phyloP scores from a whole-genome alignment of 2,888 invertebrate species.

The Unio pictorum region DNA sequence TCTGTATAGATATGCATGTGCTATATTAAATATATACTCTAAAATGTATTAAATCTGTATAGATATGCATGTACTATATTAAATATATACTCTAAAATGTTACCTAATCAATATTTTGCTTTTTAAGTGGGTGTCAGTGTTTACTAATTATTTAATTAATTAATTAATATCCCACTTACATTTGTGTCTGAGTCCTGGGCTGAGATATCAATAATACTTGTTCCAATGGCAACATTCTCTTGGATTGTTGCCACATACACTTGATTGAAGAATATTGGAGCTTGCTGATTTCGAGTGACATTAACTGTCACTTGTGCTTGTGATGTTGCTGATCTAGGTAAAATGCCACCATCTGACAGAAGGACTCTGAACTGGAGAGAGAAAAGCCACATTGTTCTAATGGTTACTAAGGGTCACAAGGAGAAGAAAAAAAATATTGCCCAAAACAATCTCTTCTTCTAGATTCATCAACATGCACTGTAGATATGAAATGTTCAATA shows the following conservation, averaged over 20 bases:
- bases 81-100: too few relatives aligned
- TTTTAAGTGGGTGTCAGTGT: too few relatives aligned
- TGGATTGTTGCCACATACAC: constrained; percentile 38
- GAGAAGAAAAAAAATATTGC: too few relatives aligned
- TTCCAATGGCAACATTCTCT: constrained; percentile 28
- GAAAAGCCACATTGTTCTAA: background rate
- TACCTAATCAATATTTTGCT: too few relatives aligned
- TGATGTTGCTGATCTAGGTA: constrained; percentile 16
- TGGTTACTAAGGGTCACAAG: background rate
- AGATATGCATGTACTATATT: too few relatives aligned
- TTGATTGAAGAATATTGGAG: constrained; percentile 53
- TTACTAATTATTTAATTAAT: background rate
- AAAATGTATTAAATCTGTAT: too few relatives aligned
- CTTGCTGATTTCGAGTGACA: constrained; percentile 40
- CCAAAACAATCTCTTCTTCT: too few relatives aligned
- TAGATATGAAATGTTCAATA: too few relatives aligned
- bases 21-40: too few relatives aligned
- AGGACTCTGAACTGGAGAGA: constrained; percentile 40
- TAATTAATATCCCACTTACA: constrained; percentile 17
- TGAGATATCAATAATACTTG: constrained; percentile 34
- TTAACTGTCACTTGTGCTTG: constrained; percentile 44
- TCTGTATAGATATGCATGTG: too few relatives aligned
- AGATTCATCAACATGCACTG: too few relatives aligned
- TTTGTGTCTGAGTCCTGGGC: constrained; percentile 49
- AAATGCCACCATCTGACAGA: constrained; percentile 39